Base-by-base conservation (phyloP, 2,113 vertebrate genomes). In the Sylvia atricapilla region DNA sequence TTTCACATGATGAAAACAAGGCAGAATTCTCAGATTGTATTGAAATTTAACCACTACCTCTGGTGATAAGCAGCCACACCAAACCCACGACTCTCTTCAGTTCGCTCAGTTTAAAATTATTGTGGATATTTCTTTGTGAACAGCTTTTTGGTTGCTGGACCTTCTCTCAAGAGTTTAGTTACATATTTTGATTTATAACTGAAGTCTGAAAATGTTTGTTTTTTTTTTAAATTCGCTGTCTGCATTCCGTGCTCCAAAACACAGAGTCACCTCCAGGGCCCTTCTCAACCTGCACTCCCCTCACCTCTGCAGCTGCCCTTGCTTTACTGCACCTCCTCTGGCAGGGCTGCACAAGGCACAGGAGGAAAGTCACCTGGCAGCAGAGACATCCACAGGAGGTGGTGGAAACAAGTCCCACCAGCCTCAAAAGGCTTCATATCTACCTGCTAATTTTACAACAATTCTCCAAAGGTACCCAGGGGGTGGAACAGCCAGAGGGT, bases 251-350 rank as follows among this genome's bases (percentile, higher is more conserved):
- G 11, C 15, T 84, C 52, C 3, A 1, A 81, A 87, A 50, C 0
- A 1, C 28, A 49, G 3, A 2, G 39, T 43, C 19, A 30, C 33
- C 52, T 75, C 39, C 52, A 16, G 3, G 11, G 39, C 13, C 18
- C 62, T 89, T 70, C 60, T 69, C 44, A 75, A 6, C 31, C 44
- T 1, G 0, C 0, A 0, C 16, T 53, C 28, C 43, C 12, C 80
- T 78, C 35, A 5, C 59, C 1, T 2, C 64, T 67, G 43, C 50
- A 72, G 77, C 60, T 6, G 3, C 24, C 20, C 35, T 14, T n/a
- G 25, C 11, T 56, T 87, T 72, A 27, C 63, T 49, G 70, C 33
- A 25, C 23, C 31, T 75, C 52, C 53, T 13, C 47, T 43, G 46
- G 11, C 47, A 63, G 39, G 30, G 47, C 35, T 60, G 50, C 44